phyloP scores from a whole-genome alignment of 2,113 vertebrate genomes.

The Microtus pennsylvanicus region DNA sequence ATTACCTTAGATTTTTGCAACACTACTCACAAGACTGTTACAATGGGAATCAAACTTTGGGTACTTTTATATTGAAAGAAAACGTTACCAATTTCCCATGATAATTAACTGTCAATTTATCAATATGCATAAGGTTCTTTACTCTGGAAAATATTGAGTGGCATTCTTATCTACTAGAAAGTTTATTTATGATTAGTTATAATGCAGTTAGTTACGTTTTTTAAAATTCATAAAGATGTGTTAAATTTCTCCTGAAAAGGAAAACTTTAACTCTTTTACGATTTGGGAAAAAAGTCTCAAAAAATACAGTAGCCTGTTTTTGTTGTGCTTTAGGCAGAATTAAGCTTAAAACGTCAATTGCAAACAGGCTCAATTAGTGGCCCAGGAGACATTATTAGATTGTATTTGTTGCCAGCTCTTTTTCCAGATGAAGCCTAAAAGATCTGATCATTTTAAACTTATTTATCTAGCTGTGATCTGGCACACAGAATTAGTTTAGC shows the following conservation, averaged over 20 bases:
- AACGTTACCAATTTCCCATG: conserved; percentile 16
- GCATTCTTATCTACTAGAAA: not conserved
- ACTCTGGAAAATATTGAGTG: conserved; percentile 44
- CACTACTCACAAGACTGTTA: conserved; percentile 12
- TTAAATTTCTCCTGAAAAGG: conserved; percentile 47
- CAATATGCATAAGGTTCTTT: conserved; percentile 8
- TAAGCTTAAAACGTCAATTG: conserved; percentile 20
- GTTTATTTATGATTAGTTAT: not conserved
- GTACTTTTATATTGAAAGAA: conserved; percentile 46
- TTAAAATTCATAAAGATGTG: not conserved
- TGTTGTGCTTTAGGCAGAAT: conserved; percentile 39
- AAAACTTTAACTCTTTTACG: not conserved
- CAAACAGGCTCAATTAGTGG: conserved; percentile 36
- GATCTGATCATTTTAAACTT: conserved; percentile 52
- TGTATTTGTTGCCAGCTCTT: conserved; percentile 59
- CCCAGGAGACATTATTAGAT: conserved; percentile 61
- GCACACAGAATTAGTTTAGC: conserved; percentile 66
- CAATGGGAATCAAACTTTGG: not conserved
- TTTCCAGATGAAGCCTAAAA: conserved; percentile 65
- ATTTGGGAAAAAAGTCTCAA: not conserved
- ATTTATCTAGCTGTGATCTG: conserved; percentile 66
- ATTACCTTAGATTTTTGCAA: conserved; percentile 33
- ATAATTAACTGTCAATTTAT: conserved; percentile 38
- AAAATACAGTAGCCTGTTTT: not conserved
- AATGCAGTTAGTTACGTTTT: not conserved